Conservation (phyloP, 2,797 vertebrate genomes). For the Gambusia yucatana region DNA sequence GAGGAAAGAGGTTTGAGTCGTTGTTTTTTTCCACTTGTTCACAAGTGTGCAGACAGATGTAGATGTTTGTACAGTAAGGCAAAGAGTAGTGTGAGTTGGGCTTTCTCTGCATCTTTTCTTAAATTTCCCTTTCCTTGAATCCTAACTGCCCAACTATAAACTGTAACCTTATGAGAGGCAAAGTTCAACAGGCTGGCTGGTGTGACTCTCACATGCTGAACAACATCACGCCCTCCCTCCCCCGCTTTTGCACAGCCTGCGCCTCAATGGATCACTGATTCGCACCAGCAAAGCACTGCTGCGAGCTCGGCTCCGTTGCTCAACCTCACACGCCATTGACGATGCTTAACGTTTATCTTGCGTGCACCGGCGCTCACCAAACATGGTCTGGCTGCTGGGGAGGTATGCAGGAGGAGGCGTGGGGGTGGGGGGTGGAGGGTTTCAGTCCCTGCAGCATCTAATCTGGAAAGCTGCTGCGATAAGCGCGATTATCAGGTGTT, state of each 20-base stretch:
- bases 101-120: background rate
- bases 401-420: constrained; percentile 45
- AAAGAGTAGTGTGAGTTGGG: background rate
- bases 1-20: constrained; percentile 10
- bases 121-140: background rate
- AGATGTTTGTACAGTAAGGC: constrained; percentile 7
- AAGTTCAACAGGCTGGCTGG: constrained; percentile 68
- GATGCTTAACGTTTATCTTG: constrained; percentile 65
- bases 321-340: constrained; percentile 38
- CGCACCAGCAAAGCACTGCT: constrained; percentile 59
- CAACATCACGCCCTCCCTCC: constrained; percentile 7
- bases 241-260: constrained; percentile 22
- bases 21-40: background rate
- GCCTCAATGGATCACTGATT: constrained; percentile 75
- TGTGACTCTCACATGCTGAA: constrained; percentile 75
- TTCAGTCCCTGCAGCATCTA: constrained; percentile 45
- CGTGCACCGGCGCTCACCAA: constrained; percentile 62
- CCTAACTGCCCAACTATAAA: constrained; percentile 50
- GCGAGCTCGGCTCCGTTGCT: constrained; percentile 50
- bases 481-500: constrained; percentile 74
- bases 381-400: constrained; percentile 62
- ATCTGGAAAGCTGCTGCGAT: constrained; percentile 64
- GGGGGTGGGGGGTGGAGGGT: constrained; percentile 60
- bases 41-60: background rate
- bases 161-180: constrained; percentile 54